Percentiles rank a stretch among this genome's conserved stretches.
Conservation (phyloP, 2,888 invertebrate species). For the Ypsolopha sequella region DNA sequence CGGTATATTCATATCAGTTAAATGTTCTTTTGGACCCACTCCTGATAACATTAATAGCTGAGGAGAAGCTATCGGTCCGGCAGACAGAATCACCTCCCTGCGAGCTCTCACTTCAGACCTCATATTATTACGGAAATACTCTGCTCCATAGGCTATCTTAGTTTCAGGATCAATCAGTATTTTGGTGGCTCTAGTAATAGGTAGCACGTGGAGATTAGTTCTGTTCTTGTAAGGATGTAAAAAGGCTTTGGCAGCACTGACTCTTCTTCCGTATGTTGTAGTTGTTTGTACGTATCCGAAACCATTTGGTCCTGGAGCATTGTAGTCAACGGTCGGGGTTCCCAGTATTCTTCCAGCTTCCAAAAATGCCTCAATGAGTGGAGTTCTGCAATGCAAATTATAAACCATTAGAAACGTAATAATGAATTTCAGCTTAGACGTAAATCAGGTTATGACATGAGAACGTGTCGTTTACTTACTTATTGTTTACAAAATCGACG, state of each 20-base stretch:
- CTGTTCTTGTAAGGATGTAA: constrained; percentile 62
- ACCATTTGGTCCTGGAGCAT: constrained; percentile 67
- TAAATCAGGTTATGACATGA: background rate
- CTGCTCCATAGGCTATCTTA: constrained; percentile 65
- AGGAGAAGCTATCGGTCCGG: constrained; percentile 84
- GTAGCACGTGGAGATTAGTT: constrained; percentile 69
- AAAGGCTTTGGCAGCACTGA: constrained; percentile 73
- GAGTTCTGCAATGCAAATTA: constrained; percentile 38
- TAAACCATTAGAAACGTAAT: too few relatives aligned
- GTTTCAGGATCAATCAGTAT: constrained; percentile 61
- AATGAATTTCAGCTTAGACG: too few relatives aligned
- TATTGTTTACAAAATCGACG: constrained; percentile 66
- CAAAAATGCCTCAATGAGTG: constrained; percentile 73
- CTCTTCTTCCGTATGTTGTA: constrained; percentile 67
- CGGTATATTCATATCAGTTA: constrained; percentile 61
- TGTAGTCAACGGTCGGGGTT: constrained; percentile 75
- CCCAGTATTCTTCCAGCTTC: constrained; percentile 74
- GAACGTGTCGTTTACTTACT: constrained; percentile 16
- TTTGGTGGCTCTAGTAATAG: constrained; percentile 64
- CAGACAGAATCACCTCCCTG: constrained; percentile 80
- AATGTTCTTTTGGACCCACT: constrained; percentile 72
- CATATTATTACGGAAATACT: constrained; percentile 53
- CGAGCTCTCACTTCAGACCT: constrained; percentile 60
- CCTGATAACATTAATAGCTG: constrained; percentile 87
- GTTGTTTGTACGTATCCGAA: constrained; percentile 75